phyloP scores from a whole-genome alignment of 35 echinoderm and acorn worm species.

The Amphiura filiformis region DNA sequence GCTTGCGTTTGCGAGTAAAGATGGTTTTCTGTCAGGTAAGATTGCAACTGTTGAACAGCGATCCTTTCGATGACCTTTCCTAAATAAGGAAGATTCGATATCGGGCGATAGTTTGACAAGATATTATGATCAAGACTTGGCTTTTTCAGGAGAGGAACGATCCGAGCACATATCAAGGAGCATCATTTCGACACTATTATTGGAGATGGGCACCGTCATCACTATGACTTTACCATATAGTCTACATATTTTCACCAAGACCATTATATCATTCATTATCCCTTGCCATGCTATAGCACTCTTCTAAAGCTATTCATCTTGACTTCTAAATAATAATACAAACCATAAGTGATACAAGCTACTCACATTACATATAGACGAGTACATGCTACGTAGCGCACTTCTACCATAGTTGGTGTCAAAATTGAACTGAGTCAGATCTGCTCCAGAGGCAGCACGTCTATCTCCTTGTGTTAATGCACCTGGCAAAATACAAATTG shows the following conservation, averaged over 20 bases:
- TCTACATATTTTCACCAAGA: not conserved
- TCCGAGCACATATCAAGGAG: too few species aligned
- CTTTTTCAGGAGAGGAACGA: too few species aligned
- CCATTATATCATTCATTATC: not conserved
- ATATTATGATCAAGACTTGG: too few species aligned
- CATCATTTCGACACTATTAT: not conserved
- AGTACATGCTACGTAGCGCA: slow-evolving; percentile 74
- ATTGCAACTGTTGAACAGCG: too few species aligned
- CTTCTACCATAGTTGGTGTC: slow-evolving; percentile 79
- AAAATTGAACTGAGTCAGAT: slow-evolving; percentile 93
- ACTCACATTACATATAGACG: slow-evolving; percentile 73
- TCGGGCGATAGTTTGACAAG: too few species aligned
- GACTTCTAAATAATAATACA: not conserved
- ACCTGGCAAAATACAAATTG: slow-evolving; percentile 37
- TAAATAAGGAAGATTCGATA: too few species aligned
- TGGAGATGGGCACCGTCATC: not conserved
- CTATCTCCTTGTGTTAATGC: slow-evolving; percentile 88
- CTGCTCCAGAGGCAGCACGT: slow-evolving; percentile 75
- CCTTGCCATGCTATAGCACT: not conserved
- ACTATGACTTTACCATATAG: not conserved
- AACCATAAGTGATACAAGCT: too few species aligned
- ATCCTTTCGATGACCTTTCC: too few species aligned
- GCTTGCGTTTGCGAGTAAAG: too few species aligned
- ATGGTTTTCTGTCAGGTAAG: too few species aligned
- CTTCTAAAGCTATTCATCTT: not conserved